Evolutionary conservation across 2,888 invertebrate genomes (phyloP).

Genomic region (Chorisops tibialis): DNA sequence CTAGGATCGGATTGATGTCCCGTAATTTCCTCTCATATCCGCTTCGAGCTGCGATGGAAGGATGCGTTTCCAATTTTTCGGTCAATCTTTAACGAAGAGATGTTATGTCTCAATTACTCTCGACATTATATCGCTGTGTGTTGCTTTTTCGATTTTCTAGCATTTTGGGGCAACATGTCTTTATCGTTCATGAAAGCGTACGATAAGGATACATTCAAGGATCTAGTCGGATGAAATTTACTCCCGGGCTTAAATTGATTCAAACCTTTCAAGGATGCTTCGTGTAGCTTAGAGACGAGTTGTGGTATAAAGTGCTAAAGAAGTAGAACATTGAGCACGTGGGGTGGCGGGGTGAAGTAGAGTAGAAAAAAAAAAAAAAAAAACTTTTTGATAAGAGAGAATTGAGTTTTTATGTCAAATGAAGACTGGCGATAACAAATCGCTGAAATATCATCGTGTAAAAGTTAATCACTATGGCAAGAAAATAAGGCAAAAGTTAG

Average conservation of each 20-base stretch:
- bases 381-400: not conserved
- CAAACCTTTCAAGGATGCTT: slow-evolving; percentile 16
- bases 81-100: slow-evolving; percentile 9
- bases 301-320: not conserved
- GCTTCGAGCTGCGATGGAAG: slow-evolving; percentile 18
- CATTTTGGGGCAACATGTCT: too few relatives aligned
- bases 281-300: not conserved
- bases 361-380: not conserved
- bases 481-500: not conserved
- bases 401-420: not conserved
- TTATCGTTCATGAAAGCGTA: too few relatives aligned
- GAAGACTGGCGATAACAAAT: not conserved
- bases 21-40: slow-evolving; percentile 28
- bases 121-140: not conserved
- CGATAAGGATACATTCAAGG: not conserved
- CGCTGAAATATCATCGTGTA: not conserved
- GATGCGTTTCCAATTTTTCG: slow-evolving; percentile 24
- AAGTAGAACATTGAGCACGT: not conserved
- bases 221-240: slow-evolving; percentile 13
- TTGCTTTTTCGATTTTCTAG: too few relatives aligned
- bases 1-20: slow-evolving; percentile 20
- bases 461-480: not conserved
- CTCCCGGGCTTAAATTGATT: slow-evolving; percentile 19
- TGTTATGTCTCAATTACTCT: slow-evolving; percentile 24
- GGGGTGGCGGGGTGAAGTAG: not conserved